Percentiles rank a stretch among this genome's conserved stretches.
phyloP scores from a whole-genome alignment of 1,140 invertebrate species.

The Plutomurus gul region DNA sequence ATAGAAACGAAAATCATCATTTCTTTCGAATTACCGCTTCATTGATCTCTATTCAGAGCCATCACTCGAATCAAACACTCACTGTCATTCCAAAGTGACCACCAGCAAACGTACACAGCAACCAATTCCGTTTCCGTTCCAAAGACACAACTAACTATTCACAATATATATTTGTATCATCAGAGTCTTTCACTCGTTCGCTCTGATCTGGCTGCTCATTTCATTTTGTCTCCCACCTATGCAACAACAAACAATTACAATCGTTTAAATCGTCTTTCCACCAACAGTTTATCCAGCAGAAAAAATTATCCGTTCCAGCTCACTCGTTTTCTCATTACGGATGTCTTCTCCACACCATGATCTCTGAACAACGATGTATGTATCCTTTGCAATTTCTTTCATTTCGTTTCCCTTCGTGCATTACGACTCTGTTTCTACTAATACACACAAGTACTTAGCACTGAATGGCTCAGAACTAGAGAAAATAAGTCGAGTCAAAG shows the following conservation, averaged over 20 bases:
- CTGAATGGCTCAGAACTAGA: too few species aligned
- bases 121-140: background rate
- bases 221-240: conserved; percentile 8
- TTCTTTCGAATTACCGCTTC: conserved; percentile 36
- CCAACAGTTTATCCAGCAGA: background rate
- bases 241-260: conserved; percentile 18
- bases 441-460: too few species aligned
- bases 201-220: too few species aligned
- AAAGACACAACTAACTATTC: background rate
- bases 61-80: conserved; percentile 6
- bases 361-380: too few species aligned
- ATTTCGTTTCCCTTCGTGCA: background rate
- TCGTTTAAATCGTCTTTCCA: background rate
- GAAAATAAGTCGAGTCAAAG: too few species aligned
- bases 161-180: background rate
- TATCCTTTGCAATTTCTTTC: background rate
- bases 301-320: conserved; percentile 5
- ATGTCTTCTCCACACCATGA: background rate
- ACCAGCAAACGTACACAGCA: conserved; percentile 21
- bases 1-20: conserved; percentile 32
- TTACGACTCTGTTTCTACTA: background rate
- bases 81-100: conserved; percentile 37
- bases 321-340: conserved; percentile 12
- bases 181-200: too few species aligned
- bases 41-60: conserved; percentile 24